Conservation (phyloP, 2,888 invertebrate species). For the Thymelicus lineola region DNA sequence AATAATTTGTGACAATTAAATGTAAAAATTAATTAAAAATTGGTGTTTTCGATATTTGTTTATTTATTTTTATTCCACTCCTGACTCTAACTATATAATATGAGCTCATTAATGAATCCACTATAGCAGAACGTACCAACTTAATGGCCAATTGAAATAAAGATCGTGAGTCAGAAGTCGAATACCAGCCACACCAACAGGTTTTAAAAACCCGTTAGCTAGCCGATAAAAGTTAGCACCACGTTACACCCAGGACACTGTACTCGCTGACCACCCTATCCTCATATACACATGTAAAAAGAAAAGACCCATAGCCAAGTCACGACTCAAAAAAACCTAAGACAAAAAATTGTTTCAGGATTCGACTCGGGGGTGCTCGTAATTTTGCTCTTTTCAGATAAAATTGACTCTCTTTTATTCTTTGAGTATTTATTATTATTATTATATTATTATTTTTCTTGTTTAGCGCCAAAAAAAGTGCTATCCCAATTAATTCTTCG, state of each 20-base stretch:
- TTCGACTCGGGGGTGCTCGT: conserved; percentile 11
- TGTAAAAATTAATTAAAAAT: too few species aligned
- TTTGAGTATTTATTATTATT: too few species aligned
- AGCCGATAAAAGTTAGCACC: conserved; percentile 32
- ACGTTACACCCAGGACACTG: conserved; percentile 29
- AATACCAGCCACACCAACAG: conserved; percentile 34
- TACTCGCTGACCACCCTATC: conserved; percentile 29
- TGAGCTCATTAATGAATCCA: conserved; percentile 32
- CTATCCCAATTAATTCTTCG: too few species aligned
- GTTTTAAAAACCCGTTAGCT: conserved; percentile 31
- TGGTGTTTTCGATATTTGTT: too few species aligned
- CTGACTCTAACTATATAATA: too few species aligned
- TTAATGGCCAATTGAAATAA: conserved; percentile 26
- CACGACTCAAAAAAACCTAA: conserved; percentile 31
- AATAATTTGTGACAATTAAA: too few species aligned
- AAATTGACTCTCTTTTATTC: too few species aligned
- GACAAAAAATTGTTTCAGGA: conserved; percentile 36
- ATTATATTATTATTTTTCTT: too few species aligned
- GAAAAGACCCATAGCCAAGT: conserved; percentile 35
- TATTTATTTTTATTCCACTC: too few species aligned
- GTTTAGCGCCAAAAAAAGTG: too few species aligned
- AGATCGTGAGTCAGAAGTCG: conserved; percentile 30
- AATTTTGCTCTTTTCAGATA: too few species aligned
- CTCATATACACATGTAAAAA: conserved; percentile 35
- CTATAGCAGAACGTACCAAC: conserved; percentile 24